Base-by-base conservation (phyloP, 2,888 invertebrate species). In the Pollenia labialis region DNA sequence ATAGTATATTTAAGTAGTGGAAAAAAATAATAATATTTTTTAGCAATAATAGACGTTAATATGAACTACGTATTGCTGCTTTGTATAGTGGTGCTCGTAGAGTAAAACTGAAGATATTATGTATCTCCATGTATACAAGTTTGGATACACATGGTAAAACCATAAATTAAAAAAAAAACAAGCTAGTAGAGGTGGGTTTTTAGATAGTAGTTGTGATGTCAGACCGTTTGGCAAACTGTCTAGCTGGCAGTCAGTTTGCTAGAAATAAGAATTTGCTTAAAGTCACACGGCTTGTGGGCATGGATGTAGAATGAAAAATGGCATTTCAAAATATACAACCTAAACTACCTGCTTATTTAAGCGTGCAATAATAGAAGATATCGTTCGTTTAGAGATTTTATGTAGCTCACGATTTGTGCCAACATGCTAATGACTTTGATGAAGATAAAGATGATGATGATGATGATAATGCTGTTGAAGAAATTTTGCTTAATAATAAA, bases 291-390 rank as follows among this genome's bases (percentile, higher is more conserved):
- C 50, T 69, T 11, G 60, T 69, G 46, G 81, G 10, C 18, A 82
- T 75, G 50, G 58, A 44, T 16, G 58, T 81, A 60, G 48, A 62
- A 18, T 80, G 46, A 44, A 50, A 69, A 42, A 68, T 48, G 32
- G 32, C 12, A 12, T 68, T 18, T 54, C 18, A n/a, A 11, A 1
- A 18, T 11, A 79, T 10, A 68, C 32, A 56, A 23, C 50, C 40
- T 16, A 56, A 14, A 58, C 76, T 71, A 76, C 82, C 66, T 77
- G 83, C 66, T 72, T 72, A 79, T 66, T 77, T 72, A 83, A 83
- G 62, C 77, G 44, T 84, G 58, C 60, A 69, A 32, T 68, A 60
- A 68, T 52, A 40, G 18, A 50, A 68, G 50, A 58, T 68, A 75
- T 75, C 50, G 50, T 75, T 68, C 44, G 32, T 46, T 68, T 52